Conservation (phyloP, 1,140 invertebrate genomes). For the Fopius arisanus region DNA sequence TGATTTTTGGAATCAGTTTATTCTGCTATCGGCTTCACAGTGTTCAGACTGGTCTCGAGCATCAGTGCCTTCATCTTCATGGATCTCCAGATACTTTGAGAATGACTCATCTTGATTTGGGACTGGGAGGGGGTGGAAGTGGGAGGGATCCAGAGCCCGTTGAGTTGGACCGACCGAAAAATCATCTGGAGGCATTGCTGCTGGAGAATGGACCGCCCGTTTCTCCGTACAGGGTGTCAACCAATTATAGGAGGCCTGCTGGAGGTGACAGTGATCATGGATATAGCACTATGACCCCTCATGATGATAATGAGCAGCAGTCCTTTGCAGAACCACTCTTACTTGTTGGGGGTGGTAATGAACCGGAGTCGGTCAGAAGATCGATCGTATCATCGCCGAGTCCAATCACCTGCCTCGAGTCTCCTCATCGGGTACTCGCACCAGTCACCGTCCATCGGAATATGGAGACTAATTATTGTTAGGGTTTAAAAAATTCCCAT, state of each 20-base stretch:
- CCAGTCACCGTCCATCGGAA: conserved; percentile 88
- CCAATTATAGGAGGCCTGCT: conserved; percentile 79
- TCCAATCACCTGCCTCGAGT: conserved; percentile 63
- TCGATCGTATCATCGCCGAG: conserved; percentile 48
- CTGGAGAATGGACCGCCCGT: conserved; percentile 72
- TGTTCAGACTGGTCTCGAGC: conserved; percentile 57
- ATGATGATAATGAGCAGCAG: conserved; percentile 85
- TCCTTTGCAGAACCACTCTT: conserved; percentile 74
- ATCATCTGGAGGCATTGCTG: conserved; percentile 69
- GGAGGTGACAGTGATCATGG: conserved; percentile 91
- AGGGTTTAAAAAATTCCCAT: conserved; percentile 17
- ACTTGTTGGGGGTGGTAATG: conserved; percentile 57
- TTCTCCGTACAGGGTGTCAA: conserved; percentile 88
- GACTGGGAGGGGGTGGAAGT: conserved; percentile 26
- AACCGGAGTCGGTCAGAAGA: conserved; percentile 52
- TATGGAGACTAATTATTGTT: conserved; percentile 73
- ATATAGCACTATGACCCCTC: conserved; percentile 94
- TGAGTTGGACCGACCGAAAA: conserved; percentile 57
- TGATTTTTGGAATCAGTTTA: conserved; percentile 69
- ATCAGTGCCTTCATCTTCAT: conserved; percentile 59
- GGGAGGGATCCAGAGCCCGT: conserved; percentile 43
- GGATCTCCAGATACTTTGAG: conserved; percentile 57
- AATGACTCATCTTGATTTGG: conserved; percentile 59
- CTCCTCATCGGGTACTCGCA: conserved; percentile 76
- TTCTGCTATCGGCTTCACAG: conserved; percentile 71